Conservation (phyloP, 2,888 invertebrate genomes). For the Chydorus sphaericus region DNA sequence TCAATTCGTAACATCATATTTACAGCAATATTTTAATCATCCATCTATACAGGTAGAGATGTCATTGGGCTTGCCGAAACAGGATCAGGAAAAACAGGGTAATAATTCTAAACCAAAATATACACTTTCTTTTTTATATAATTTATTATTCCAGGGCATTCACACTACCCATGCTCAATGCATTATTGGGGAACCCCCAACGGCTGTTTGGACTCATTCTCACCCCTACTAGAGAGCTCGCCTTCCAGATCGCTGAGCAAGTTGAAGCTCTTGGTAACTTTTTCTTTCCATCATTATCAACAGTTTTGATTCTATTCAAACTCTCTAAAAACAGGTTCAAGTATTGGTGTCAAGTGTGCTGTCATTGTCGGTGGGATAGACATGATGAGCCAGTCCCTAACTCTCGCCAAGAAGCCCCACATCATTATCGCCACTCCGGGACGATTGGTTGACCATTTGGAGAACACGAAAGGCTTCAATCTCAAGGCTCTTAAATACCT, state of each 20-base stretch:
- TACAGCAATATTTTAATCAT: neutral
- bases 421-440: conserved; percentile 95
- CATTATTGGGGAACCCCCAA: conserved; percentile 77
- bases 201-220: conserved; percentile 82
- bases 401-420: conserved; percentile 89
- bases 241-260: conserved; percentile 96
- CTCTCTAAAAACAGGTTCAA: conserved; percentile 38
- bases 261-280: conserved; percentile 49
- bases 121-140: neutral
- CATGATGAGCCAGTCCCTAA: conserved; percentile 84
- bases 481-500: conserved; percentile 73
- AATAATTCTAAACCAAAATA: neutral
- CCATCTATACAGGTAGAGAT: conserved; percentile 57
- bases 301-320: no score
- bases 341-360: conserved; percentile 85
- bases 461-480: conserved; percentile 96
- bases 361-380: conserved; percentile 99
- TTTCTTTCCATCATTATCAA: neutral
- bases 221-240: conserved; percentile 94
- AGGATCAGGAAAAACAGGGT: conserved; percentile 89
- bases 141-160: conserved; percentile 45
- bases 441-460: conserved; percentile 83
- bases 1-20: neutral
- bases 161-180: conserved; percentile 86
- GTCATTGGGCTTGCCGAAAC: conserved; percentile 63